A percentile compares a stretch with the other conserved stretches of the same genome.
Evolutionary conservation across 2,888 invertebrate species (phyloP).

Genomic region (Pollenia griseotomentosa): DNA sequence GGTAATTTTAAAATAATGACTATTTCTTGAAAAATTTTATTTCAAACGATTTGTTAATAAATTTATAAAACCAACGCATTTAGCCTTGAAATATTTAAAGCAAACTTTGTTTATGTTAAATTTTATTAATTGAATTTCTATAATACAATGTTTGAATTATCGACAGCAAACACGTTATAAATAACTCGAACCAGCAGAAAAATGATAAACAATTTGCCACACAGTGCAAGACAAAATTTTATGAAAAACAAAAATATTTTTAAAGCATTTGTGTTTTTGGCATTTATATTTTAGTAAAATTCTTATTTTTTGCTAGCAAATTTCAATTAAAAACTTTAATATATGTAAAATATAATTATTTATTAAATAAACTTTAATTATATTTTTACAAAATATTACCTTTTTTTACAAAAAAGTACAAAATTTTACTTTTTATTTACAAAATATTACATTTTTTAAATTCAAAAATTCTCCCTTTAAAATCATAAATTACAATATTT

Average conservation of each 20-base stretch:
- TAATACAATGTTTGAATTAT: not conserved
- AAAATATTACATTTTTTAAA: not conserved
- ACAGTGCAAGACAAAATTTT: not conserved
- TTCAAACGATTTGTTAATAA: no score
- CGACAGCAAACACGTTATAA: not conserved
- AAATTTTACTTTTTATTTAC: no score
- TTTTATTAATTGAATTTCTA: not conserved
- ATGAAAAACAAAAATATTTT: slow-evolving; percentile 1
- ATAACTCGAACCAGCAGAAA: not conserved
- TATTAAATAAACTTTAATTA: no score
- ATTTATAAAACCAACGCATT: not conserved
- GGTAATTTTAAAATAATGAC: no score
- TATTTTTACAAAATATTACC: no score
- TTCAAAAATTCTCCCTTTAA: not conserved
- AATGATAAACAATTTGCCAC: not conserved
- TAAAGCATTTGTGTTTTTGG: no score
- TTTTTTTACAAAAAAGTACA: no score
- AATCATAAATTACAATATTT: slow-evolving; percentile 21
- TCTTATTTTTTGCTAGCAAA: no score
- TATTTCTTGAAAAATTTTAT: no score
- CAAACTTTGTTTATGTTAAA: slow-evolving; percentile 11
- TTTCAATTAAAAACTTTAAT: no score
- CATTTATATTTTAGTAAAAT: no score
- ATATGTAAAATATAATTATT: no score
- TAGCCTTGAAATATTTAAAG: not conserved